Evolutionary conservation across 2,888 invertebrate species (phyloP), one percentile per base, ranked within the genome.

Genomic region (Arge pagana): DNA sequence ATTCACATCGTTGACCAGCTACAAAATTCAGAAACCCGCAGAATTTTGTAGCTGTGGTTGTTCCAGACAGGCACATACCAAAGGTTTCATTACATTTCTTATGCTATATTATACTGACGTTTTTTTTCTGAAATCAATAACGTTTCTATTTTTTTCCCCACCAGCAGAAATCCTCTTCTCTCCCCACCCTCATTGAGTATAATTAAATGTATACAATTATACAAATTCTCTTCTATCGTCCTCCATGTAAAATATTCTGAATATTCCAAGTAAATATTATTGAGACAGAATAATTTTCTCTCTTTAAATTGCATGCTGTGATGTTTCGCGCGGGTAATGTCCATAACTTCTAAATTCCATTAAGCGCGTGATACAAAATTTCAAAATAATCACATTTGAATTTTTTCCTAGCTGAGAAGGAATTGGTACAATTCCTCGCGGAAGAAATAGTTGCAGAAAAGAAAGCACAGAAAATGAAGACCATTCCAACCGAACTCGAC

Each of bases 381-480:
- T n/a, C n/a, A n/a, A n/a, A n/a, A n/a, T n/a, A n/a, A n/a, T n/a
- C n/a, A n/a, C n/a, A n/a, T n/a, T n/a, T n/a, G n/a, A n/a, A n/a
- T n/a, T n/a, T n/a, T n/a, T n/a, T n/a, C n/a, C n/a, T n/a, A 93
- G 93, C 89, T 65, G 93, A 93, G 73, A 83, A 87, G 60, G 93
- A 94, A 70, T 80, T 98, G 42, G 88, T 92, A 0, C 92, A 93
- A 71, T 97, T 96, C 72, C 79, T 98, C 19, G 88, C 90, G 1
- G 94, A 97, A 68, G 97, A 98, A 80, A 96, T 98, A 57, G 82
- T 90, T 19, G 90, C 93, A 0, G 97, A 97, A 74, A 88, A 90
- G 62, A 91, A 93, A 71, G 85, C 89, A 2, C 89, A 88, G 68
- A 90, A 90, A 71, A 74, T 85, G 11, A 87, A 89, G 74, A 81